These are phyloP conservation scores for Peucedramus taeniatus DNA, from an alignment of 2,113 vertebrate genomes.

Conservation along the genomic window DNA sequence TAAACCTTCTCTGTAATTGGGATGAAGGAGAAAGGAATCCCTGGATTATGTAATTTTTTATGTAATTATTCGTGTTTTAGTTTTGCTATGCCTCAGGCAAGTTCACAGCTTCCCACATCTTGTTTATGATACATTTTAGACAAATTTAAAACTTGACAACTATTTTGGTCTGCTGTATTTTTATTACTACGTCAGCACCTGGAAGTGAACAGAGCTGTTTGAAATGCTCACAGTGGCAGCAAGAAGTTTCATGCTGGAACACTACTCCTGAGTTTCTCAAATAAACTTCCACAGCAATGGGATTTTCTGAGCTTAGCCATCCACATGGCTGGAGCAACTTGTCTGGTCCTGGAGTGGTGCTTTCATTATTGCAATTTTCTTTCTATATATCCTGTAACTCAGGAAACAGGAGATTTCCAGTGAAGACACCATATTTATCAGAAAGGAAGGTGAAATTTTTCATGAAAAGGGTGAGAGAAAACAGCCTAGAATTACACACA, in stretches of 20 bases:
- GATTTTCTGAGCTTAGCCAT: background rate
- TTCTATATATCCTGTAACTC: background rate
- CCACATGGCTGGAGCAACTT: background rate
- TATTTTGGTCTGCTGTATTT: background rate
- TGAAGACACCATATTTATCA: rapidly evolving
- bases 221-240: background rate
- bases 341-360: background rate
- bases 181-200: background rate
- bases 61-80: background rate
- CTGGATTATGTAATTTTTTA: background rate
- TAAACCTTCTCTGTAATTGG: background rate
- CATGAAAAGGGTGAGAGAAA: background rate
- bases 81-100: background rate
- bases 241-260: background rate
- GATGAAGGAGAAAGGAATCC: background rate
- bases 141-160: background rate
- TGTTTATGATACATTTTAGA: background rate
- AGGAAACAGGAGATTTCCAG: background rate
- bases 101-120: background rate
- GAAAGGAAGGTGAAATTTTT: background rate
- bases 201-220: background rate
- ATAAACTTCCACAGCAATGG: background rate
- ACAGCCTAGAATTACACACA: background rate
- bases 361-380: background rate
- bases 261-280: background rate